Percentiles rank a stretch among this genome's conserved stretches.
These are phyloP conservation scores for Polypedilum pembai DNA, from an alignment of 1,140 invertebrate species.

Conservation along the genomic window DNA sequence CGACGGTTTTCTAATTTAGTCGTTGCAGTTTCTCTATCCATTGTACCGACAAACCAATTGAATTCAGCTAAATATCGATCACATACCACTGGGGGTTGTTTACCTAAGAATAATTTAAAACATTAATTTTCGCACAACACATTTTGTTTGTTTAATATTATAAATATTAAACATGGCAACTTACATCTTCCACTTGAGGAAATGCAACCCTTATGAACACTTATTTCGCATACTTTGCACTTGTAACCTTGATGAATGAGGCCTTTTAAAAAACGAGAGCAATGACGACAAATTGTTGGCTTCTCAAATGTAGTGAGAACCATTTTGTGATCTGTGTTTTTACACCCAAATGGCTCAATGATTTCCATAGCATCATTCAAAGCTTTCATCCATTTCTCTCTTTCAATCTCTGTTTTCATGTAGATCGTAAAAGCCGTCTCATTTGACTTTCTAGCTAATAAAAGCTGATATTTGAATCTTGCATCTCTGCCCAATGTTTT, in stretches of 20 bases:
- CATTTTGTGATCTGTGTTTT: constrained; percentile 78
- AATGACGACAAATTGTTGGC: constrained; percentile 71
- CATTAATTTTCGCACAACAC: too few species aligned
- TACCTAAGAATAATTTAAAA: too few species aligned
- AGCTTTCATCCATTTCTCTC: constrained; percentile 85
- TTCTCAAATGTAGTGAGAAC: constrained; percentile 78
- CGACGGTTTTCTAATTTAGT: constrained; percentile 65
- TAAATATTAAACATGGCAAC: too few species aligned
- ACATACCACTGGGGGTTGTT: constrained; percentile 49
- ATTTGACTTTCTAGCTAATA: constrained; percentile 73
- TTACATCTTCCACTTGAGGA: constrained; percentile 60
- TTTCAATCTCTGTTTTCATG: constrained; percentile 79
- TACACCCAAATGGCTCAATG: constrained; percentile 68
- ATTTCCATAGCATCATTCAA: constrained; percentile 84
- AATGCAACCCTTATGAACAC: constrained; percentile 72
- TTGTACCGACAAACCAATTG: constrained; percentile 69
- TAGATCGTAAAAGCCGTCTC: constrained; percentile 82
- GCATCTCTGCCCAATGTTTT: constrained; percentile 57
- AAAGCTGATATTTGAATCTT: constrained; percentile 73
- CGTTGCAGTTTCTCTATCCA: constrained; percentile 77
- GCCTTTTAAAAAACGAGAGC: constrained; percentile 83
- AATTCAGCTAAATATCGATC: constrained; percentile 42
- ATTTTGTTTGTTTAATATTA: too few species aligned
- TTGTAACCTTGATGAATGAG: constrained; percentile 73
- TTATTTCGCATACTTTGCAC: constrained; percentile 63